Evolutionary conservation across 2,113 vertebrate species (phyloP), one percentile per base, ranked within the genome.

Genomic region (Vidua macroura): DNA sequence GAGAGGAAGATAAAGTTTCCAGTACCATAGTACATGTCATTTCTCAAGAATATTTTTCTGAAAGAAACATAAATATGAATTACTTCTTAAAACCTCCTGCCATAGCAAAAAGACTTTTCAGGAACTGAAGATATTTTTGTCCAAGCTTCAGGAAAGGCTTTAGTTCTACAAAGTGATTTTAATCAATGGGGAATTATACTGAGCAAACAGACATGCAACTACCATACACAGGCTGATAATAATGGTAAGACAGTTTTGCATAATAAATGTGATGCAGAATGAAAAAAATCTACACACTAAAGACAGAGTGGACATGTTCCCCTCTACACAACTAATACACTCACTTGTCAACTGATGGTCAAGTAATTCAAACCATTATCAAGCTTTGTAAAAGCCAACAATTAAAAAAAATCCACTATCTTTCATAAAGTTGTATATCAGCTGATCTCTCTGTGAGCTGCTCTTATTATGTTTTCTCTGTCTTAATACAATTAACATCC

Each of bases 1-100:
- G 97, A 97, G 94, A 97, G 93, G 95, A 97, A 97, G 97, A 97
- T 98, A 55, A 97, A 95, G 28, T 96, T 94, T 92, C 76, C 64
- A 44, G 19, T 86, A 79, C 16, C 67, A 81, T 33, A 96, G 81
- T 77, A 89, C n/a, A 11, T 80, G 79, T 87, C 84, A 97, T 84
- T 95, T 96, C 90, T 96, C 92, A 68, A 81, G 83, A 94, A 95
- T 90, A 82, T 96, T 97, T 73, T 59, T 82, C 85, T 94, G 94
- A 97, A 89, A 90, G 82, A 83, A 97, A 97, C 67, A 96, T 95
- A 94, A 92, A 95, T 90, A 96, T 88, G 67, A 96, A 95, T 94
- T 96, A 58, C 78, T 88, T 92, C 48, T 49, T 58, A 39, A 83
- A 94, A 74, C 20, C 5, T 85, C 41, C 62, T 87, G 31, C 24